phyloP scores from a whole-genome alignment of 2,113 vertebrate species.

The Ophthalmolycus amberensis region DNA sequence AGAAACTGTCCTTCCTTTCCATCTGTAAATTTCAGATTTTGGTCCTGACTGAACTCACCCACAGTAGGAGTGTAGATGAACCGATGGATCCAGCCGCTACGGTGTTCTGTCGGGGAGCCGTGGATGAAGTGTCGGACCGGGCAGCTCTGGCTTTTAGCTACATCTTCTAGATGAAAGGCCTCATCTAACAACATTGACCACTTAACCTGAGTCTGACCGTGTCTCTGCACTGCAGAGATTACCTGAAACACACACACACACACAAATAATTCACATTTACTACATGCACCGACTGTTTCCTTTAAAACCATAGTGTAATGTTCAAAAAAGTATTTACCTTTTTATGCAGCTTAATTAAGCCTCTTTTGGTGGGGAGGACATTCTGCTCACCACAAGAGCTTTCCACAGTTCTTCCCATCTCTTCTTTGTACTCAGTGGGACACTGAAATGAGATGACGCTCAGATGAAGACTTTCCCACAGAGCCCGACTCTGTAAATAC shows the following conservation, averaged over 20 bases:
- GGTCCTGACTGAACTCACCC: conserved; percentile 82
- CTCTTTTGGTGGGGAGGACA: conserved; percentile 86
- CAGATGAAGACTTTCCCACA: neutral
- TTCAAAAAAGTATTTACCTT: conserved; percentile 80
- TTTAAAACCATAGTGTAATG: neutral
- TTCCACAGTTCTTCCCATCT: conserved; percentile 90
- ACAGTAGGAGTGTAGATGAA: conserved; percentile 89
- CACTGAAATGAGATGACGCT: conserved; percentile 80
- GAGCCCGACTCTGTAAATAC: neutral
- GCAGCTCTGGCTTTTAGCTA: conserved; percentile 89
- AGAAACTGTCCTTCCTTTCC: no score
- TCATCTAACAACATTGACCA: conserved; percentile 91
- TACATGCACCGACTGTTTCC: neutral
- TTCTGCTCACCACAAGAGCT: conserved; percentile 75
- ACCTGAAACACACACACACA: conserved; percentile 79
- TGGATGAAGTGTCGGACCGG: conserved; percentile 85
- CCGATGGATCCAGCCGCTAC: conserved; percentile 82
- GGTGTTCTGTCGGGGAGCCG: conserved; percentile 84
- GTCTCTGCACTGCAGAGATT: conserved; percentile 90
- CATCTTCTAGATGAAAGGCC: conserved; percentile 92
- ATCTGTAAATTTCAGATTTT: neutral
- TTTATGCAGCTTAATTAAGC: conserved; percentile 90
- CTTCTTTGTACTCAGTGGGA: conserved; percentile 90
- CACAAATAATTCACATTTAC: neutral
- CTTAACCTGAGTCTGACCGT: conserved; percentile 89